These are phyloP conservation scores for Heliconius melpomene DNA, from an alignment of 1,140 invertebrate genomes.

Conservation along the genomic window DNA sequence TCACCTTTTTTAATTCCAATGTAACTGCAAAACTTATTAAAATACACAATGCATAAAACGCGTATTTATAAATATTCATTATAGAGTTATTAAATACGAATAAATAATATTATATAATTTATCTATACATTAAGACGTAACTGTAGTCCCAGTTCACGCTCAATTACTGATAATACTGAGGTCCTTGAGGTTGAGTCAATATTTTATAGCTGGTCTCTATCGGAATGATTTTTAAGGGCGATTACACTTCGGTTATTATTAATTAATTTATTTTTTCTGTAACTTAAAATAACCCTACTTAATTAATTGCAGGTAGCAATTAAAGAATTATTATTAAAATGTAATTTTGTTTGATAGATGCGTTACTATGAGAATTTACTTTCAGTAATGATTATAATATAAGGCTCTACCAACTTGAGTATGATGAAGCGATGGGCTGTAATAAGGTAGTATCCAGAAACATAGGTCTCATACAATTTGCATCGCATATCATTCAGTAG, in stretches of 20 bases:
- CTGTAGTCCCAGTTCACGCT: not conserved
- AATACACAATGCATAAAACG: slow-evolving; percentile 2
- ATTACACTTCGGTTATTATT: not conserved
- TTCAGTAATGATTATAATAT: too few relatives aligned
- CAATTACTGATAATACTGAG: slow-evolving; percentile 19
- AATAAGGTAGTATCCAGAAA: too few relatives aligned
- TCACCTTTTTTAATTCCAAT: slow-evolving; percentile 8
- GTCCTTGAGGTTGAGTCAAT: slow-evolving; percentile 23
- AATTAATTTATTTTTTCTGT: not conserved
- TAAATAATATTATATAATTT: not conserved
- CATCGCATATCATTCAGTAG: too few relatives aligned
- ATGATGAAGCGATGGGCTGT: too few relatives aligned
- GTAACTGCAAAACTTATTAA: not conserved
- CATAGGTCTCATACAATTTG: too few relatives aligned
- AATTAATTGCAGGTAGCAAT: too few relatives aligned
- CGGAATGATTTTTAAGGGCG: not conserved
- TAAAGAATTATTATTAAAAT: too few relatives aligned
- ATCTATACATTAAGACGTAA: not conserved
- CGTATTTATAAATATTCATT: slow-evolving; percentile 5
- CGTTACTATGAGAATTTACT: too few relatives aligned
- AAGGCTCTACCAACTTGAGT: too few relatives aligned
- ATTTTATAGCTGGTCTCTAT: slow-evolving; percentile 24
- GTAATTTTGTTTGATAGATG: too few relatives aligned
- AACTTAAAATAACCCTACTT: not conserved
- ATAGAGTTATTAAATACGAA: not conserved